Conservation (phyloP, 2,888 invertebrate genomes). For the Ichneumoninae sp. region DNA sequence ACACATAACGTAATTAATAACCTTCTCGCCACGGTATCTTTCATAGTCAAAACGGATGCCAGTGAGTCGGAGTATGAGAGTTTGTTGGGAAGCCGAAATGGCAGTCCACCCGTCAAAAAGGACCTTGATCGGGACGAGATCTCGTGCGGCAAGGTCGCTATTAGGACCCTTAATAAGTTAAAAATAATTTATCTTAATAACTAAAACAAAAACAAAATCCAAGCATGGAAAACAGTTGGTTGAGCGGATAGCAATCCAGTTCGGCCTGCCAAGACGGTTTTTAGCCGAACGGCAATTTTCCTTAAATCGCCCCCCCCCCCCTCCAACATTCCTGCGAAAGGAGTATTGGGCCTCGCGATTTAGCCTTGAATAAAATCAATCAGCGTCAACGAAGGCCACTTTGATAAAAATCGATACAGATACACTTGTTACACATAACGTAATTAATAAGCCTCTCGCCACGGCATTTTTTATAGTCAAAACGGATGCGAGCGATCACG, state of each 20-base stretch:
- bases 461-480: background rate
- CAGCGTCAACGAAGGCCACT: background rate
- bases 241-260: no score
- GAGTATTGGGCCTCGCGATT: background rate
- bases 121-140: slow-evolving; percentile 45
- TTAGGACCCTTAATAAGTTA: no score
- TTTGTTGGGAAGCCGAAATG: slow-evolving; percentile 13
- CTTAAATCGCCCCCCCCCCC: no score
- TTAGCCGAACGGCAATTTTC: no score
- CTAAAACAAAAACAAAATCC: no score
- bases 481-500: background rate
- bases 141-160: background rate
- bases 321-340: no score
- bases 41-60: background rate
- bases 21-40: background rate
- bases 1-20: background rate
- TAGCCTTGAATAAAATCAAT: background rate
- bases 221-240: no score
- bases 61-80: background rate
- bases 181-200: no score
- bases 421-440: background rate
- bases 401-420: background rate
- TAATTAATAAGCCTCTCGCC: background rate
- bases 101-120: slow-evolving; percentile 5
- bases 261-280: no score